Evolutionary conservation across 2,888 invertebrate species (phyloP).

Genomic region (Phyllotreta cruciferae): DNA sequence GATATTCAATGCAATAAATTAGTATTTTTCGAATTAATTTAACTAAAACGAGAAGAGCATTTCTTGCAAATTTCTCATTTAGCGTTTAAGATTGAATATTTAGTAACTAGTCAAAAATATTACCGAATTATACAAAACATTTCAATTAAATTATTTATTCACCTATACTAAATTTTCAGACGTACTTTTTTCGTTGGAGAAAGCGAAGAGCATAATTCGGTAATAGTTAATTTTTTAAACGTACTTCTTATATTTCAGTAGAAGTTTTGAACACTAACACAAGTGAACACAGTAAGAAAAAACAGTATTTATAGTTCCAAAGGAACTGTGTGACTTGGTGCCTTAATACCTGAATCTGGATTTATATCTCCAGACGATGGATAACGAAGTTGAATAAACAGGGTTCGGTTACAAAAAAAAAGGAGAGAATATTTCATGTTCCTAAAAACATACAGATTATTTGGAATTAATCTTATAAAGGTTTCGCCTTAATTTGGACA

Average conservation of each 20-base stretch:
- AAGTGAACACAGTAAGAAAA: slow-evolving; percentile 44
- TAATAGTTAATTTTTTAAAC: slow-evolving; percentile 35
- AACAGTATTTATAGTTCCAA: slow-evolving; percentile 52
- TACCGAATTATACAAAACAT: slow-evolving; percentile 21
- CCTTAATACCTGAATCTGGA: slow-evolving; percentile 48
- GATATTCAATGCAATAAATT: background rate
- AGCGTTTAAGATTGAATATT: slow-evolving; percentile 2
- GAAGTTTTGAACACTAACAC: slow-evolving; percentile 44
- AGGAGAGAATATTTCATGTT: slow-evolving; percentile 29
- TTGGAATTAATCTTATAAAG: slow-evolving; percentile 12
- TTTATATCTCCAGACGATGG: slow-evolving; percentile 43
- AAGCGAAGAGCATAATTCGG: slow-evolving; percentile 21
- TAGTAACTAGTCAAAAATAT: slow-evolving; percentile 18
- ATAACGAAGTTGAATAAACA: slow-evolving; percentile 42
- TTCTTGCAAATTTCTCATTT: slow-evolving; percentile 5
- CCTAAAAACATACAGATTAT: slow-evolving; percentile 34
- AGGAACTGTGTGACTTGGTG: slow-evolving; percentile 52
- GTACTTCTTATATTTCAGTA: slow-evolving; percentile 38
- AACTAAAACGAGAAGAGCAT: background rate
- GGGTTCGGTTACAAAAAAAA: slow-evolving; percentile 39
- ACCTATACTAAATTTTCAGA: background rate
- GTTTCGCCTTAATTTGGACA: background rate
- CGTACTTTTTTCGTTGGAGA: background rate
- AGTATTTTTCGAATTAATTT: background rate
- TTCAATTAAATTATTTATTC: too few species aligned